Base-by-base conservation (phyloP, 2,888 invertebrate species). In the Hofmannophila pseudospretella region DNA sequence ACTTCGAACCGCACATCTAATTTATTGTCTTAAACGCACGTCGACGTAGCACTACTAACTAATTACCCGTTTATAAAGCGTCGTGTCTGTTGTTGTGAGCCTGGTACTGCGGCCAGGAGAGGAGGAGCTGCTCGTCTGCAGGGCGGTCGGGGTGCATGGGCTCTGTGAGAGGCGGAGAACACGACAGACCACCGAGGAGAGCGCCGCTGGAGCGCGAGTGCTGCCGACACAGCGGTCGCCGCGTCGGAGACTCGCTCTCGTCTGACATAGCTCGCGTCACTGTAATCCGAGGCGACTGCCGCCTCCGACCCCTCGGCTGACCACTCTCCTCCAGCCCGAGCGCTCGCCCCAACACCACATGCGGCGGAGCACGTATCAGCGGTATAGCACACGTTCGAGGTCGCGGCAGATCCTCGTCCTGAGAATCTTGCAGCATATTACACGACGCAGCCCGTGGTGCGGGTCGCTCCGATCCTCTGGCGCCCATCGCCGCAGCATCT, bases 201-300 rank as follows among this genome's bases (percentile, higher is more conserved):
- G 78, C 91, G 2, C 85, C 84, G 38, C 84, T 85, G 0, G 86
- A 86, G 1, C 86, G 78, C 10, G 86, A 86, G 39, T 86, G 86
- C 51, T 86, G 86, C 1, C 85, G 75, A 42, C 86, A 85, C 3
- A 86, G 65, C 10, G 84, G 81, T 0, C 84, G 76, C 7, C 82
- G 73, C 14, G 90, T 88, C 13, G 86, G 88, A 0, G 87, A 88
- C 43, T 91, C 92, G 54, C 91, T 91, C 58, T 93, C 93, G 56
- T 93, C 92, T 10, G 92, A 93, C 82, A 90, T 90, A 2, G 93
- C 92, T 32, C 92, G 79, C 1, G 93, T 93, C 47, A 93, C 93
- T 5, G 92, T 88, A 38, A 93, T 93, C 36, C 90, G 87, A 0
- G 93, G 93, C 4, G 92, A 92, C 42, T 89, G 86, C 14, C 85